These are phyloP conservation scores for Genyomyrus donnyi DNA, from an alignment of 2,113 vertebrate genomes.

Conservation along the genomic window DNA sequence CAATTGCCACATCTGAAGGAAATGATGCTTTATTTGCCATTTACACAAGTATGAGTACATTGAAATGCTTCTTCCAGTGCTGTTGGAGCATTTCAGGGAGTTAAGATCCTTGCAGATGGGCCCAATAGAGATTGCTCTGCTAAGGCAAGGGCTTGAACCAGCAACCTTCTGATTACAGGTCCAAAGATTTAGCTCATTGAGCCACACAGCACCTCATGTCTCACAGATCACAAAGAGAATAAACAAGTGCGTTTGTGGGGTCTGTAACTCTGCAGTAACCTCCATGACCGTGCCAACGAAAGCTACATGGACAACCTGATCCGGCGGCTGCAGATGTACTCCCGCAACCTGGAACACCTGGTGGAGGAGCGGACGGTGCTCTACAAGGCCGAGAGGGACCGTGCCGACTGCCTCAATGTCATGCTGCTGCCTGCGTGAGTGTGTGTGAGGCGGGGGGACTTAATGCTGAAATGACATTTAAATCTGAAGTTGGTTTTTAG, in stretches of 20 bases:
- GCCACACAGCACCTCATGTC: not conserved
- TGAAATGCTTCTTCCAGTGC: not conserved
- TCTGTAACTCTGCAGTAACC: constrained; percentile 60
- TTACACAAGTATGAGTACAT: not conserved
- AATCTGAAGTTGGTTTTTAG: not conserved
- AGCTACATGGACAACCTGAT: constrained; percentile 96
- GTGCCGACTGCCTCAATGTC: constrained; percentile 86
- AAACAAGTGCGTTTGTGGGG: not conserved
- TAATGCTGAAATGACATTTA: not conserved
- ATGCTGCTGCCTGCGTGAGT: constrained; percentile 90
- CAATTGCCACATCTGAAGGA: not conserved
- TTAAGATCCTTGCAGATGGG: not conserved
- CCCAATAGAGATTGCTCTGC: not conserved
- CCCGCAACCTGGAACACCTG: constrained; percentile 84
- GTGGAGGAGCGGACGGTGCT: constrained; percentile 89
- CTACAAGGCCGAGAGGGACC: constrained; percentile 89
- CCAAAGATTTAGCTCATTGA: not conserved
- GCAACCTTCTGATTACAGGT: not conserved
- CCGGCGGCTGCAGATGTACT: constrained; percentile 87
- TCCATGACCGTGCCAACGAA: constrained; percentile 81
- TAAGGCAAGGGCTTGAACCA: not conserved
- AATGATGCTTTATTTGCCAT: not conserved
- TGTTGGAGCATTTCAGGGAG: not conserved
- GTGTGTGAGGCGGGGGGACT: not conserved
- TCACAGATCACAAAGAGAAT: not conserved